Evolutionary conservation across 2,113 vertebrate genomes (phyloP).

Genomic region (Grus americana): DNA sequence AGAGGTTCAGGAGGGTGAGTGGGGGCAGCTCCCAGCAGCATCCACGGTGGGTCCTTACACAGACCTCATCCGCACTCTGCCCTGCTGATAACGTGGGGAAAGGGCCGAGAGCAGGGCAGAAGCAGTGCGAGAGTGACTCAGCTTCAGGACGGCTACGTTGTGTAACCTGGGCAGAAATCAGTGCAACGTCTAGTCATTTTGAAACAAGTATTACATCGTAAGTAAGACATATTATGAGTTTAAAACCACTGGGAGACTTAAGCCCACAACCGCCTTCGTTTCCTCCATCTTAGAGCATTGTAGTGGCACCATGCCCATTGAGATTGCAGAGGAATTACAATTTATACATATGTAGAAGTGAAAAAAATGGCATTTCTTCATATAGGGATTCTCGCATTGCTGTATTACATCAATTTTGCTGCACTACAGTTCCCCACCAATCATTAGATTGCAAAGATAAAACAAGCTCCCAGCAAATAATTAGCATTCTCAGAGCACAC

Average conservation of each 20-base stretch:
- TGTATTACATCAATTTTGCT: background rate
- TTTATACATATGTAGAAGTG: background rate
- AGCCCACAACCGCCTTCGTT: background rate
- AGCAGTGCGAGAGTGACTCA: background rate
- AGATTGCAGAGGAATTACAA: background rate
- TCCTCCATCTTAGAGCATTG: background rate
- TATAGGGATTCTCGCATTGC: background rate
- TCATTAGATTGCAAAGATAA: background rate
- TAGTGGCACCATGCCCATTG: accelerated
- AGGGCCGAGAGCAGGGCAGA: background rate
- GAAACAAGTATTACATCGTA: background rate
- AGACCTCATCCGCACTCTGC: background rate
- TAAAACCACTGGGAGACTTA: background rate
- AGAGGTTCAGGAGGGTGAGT: background rate
- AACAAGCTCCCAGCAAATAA: background rate
- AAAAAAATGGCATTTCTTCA: background rate
- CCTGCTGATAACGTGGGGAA: too few species aligned
- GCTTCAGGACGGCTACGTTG: accelerated
- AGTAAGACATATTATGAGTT: background rate
- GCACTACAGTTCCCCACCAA: background rate
- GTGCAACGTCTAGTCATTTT: background rate
- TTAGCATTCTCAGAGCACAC: background rate
- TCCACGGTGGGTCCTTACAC: background rate
- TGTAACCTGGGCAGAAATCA: background rate
- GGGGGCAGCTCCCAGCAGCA: background rate